A percentile compares a stretch with the other conserved stretches of the same genome.
phyloP scores from a whole-genome alignment of 1,140 invertebrate species.

The Magallana ariakensis region DNA sequence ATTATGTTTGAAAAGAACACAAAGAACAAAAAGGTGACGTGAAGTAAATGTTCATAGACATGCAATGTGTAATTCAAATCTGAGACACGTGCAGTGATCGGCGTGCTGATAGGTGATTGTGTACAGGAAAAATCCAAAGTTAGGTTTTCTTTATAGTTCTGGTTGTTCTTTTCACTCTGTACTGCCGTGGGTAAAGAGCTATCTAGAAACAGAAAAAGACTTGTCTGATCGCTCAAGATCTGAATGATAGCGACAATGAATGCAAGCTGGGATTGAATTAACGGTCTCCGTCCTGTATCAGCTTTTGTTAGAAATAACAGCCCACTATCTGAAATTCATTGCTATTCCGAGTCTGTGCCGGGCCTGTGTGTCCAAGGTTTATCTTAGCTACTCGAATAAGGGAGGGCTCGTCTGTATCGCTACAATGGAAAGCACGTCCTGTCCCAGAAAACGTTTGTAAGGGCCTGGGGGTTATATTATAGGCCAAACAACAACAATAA shows the following conservation, averaged over 20 bases:
- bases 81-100: too few relatives aligned
- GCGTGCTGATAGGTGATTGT: too few relatives aligned
- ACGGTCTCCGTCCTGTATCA: not conserved
- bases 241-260: not conserved
- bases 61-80: too few relatives aligned
- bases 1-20: too few relatives aligned
- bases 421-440: slow-evolving; percentile 14
- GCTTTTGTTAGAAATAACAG: not conserved
- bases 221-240: not conserved
- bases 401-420: not conserved
- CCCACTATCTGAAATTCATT: slow-evolving; percentile 27
- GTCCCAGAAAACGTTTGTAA: not conserved
- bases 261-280: not conserved
- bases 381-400: slow-evolving; percentile 7
- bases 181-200: slow-evolving; percentile 1
- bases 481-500: not conserved
- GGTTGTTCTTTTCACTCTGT: slow-evolving; percentile 1
- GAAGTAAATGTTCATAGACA: too few relatives aligned
- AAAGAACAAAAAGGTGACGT: too few relatives aligned
- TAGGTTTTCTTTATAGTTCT: too few relatives aligned
- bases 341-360: not conserved
- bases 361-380: not conserved
- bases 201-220: not conserved
- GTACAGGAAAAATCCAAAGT: too few relatives aligned
- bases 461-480: not conserved